phyloP scores from a whole-genome alignment of 1,140 invertebrate species.

The Thaumetopoea pityocampa region DNA sequence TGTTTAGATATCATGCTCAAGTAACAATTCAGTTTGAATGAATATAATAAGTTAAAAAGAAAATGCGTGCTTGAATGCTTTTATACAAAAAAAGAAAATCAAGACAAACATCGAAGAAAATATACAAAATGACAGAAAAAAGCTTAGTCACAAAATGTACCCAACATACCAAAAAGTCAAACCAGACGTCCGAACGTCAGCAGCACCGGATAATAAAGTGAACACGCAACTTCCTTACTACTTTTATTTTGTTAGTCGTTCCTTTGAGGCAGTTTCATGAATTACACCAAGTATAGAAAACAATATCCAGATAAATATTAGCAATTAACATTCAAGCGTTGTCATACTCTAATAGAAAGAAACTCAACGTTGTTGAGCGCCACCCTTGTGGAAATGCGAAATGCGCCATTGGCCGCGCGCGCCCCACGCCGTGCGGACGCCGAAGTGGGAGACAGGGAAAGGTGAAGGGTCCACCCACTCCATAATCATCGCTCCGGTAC shows the following conservation, averaged over 20 bases:
- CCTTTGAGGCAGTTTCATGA: no score
- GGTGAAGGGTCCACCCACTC: conserved; percentile 78
- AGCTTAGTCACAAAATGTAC: conserved; percentile 58
- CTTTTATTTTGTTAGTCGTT: conserved; percentile 35
- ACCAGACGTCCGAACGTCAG: conserved; percentile 27
- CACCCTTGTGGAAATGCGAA: conserved; percentile 40
- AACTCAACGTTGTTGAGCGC: conserved; percentile 56
- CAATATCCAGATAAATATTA: no score
- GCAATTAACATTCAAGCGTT: conserved; percentile 37
- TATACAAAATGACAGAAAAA: conserved; percentile 8
- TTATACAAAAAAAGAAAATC: no score
- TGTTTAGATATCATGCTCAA: no score
- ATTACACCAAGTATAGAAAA: no score
- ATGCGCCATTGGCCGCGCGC: conserved; percentile 78
- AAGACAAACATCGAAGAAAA: conserved; percentile 11
- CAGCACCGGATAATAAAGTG: conserved; percentile 18
- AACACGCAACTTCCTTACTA: conserved; percentile 29
- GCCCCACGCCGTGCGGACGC: conserved; percentile 79
- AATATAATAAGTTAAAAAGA: conserved; percentile 1
- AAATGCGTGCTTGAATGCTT: no score
- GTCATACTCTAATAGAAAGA: conserved; percentile 21
- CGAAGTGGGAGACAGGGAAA: conserved; percentile 78
- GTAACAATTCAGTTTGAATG: no score
- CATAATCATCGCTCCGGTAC: conserved; percentile 67
- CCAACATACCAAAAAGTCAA: conserved; percentile 54